These are phyloP conservation scores for Parnassius glacialis DNA, from an alignment of 2,888 invertebrate species.

Conservation along the genomic window DNA sequence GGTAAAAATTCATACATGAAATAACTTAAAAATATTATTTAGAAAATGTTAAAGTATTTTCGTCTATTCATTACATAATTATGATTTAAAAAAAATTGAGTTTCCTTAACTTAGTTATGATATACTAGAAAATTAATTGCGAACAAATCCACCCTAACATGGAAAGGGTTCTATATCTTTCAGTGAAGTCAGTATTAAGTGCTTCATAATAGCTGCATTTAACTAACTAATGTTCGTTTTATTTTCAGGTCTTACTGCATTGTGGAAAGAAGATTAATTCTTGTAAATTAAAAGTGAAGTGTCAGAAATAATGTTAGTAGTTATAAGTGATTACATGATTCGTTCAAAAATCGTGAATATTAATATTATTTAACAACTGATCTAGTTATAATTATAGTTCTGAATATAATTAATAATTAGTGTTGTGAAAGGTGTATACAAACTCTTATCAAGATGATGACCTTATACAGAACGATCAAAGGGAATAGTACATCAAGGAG, in stretches of 20 bases:
- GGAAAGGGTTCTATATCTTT: no score
- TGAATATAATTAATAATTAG: slow-evolving; percentile 33
- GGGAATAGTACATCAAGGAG: slow-evolving; percentile 76
- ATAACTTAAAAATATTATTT: no score
- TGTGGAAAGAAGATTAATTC: neutral
- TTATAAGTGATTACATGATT: slow-evolving; percentile 13
- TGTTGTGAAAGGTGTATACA: slow-evolving; percentile 39
- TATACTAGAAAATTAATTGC: no score
- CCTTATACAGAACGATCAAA: slow-evolving; percentile 79
- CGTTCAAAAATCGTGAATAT: slow-evolving; percentile 11
- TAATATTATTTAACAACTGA: neutral
- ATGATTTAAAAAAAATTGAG: no score
- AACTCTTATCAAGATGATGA: slow-evolving; percentile 72
- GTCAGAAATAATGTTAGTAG: slow-evolving; percentile 17
- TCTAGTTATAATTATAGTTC: slow-evolving; percentile 16
- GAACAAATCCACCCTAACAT: no score
- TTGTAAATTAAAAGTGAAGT: slow-evolving; percentile 1
- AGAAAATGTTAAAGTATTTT: no score
- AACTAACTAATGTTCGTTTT: neutral
- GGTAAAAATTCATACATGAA: no score
- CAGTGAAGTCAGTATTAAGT: no score
- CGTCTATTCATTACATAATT: no score
- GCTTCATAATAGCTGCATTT: no score
- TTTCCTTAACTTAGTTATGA: no score
- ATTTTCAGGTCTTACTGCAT: slow-evolving; percentile 13